Percentiles rank a stretch among this genome's conserved stretches.
phyloP scores from a whole-genome alignment of 1,140 invertebrate species.

The Dendroctonus valens region DNA sequence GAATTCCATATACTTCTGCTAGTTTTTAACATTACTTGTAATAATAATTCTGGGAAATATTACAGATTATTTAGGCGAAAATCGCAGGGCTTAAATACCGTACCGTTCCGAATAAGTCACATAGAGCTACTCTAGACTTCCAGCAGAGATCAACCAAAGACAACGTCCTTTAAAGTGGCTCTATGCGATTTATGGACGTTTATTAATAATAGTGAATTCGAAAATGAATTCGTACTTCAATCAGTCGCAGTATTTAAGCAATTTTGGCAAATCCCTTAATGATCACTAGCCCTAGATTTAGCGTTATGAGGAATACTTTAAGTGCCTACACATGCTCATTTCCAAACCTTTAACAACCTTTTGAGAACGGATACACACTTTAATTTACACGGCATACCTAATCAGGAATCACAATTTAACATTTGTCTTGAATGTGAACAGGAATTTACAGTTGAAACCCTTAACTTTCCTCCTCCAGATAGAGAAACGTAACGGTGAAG shows the following conservation, averaged over 20 bases:
- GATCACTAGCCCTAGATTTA: conserved; percentile 30
- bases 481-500: too few relatives aligned
- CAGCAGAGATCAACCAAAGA: too few relatives aligned
- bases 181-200: too few relatives aligned
- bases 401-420: conserved; percentile 30
- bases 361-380: conserved; percentile 26
- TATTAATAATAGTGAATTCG: too few relatives aligned
- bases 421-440: conserved; percentile 3
- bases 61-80: conserved; percentile 36
- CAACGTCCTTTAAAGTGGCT: too few relatives aligned
- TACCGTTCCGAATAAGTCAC: background rate
- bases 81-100: conserved; percentile 44
- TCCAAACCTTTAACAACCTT: conserved; percentile 25
- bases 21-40: conserved; percentile 43
- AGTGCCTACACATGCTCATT: conserved; percentile 12
- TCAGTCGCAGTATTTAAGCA: too few relatives aligned
- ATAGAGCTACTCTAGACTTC: too few relatives aligned
- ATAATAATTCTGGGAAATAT: conserved; percentile 34
- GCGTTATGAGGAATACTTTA: conserved; percentile 25
- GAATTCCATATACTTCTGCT: conserved; percentile 37
- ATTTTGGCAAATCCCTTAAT: conserved; percentile 7
- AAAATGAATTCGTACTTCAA: too few relatives aligned
- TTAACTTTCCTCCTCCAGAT: too few relatives aligned
- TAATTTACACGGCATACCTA: conserved; percentile 27
- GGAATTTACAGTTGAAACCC: too few relatives aligned